A percentile compares a stretch with the other conserved stretches of the same genome.
These are phyloP conservation scores for Desmophyllum pertusum DNA, from an alignment of 92 coral and sea anemone genomes.

Conservation along the genomic window DNA sequence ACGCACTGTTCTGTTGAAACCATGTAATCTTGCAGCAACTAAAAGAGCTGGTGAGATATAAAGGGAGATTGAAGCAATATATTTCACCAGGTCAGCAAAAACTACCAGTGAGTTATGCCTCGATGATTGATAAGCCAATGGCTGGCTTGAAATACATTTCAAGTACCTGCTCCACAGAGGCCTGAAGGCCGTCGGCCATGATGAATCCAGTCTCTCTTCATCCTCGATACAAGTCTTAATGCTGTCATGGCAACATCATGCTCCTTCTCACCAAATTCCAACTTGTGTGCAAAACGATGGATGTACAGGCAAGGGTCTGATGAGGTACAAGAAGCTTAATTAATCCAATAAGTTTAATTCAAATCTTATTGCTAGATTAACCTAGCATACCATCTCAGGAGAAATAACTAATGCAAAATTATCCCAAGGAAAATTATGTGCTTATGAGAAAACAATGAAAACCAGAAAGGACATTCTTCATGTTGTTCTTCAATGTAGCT, in stretches of 20 bases:
- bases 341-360: not conserved
- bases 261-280: slow-evolving; percentile 94
- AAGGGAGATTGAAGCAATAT: not conserved
- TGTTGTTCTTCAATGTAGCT: too few species aligned
- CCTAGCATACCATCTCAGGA: too few species aligned
- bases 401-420: too few species aligned
- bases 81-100: not conserved
- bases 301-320: slow-evolving; percentile 96
- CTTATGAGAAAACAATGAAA: too few species aligned
- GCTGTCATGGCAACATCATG: slow-evolving; percentile 99
- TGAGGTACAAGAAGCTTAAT: not conserved
- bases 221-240: slow-evolving; percentile 85
- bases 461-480: too few species aligned
- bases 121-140: too few species aligned
- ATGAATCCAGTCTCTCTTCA: slow-evolving; percentile 99
- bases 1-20: slow-evolving; percentile 87
- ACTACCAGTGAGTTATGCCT: too few species aligned
- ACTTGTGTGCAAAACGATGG: slow-evolving; percentile 97
- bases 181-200: slow-evolving; percentile 99
- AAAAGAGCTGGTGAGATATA: slow-evolving; percentile 61
- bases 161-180: slow-evolving; percentile 99
- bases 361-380: too few species aligned
- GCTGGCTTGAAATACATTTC: too few species aligned
- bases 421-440: too few species aligned
- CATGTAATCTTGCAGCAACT: slow-evolving; percentile 94